Evolutionary conservation across 1,140 invertebrate species (phyloP).

Genomic region (Rhagoletis pomonella): DNA sequence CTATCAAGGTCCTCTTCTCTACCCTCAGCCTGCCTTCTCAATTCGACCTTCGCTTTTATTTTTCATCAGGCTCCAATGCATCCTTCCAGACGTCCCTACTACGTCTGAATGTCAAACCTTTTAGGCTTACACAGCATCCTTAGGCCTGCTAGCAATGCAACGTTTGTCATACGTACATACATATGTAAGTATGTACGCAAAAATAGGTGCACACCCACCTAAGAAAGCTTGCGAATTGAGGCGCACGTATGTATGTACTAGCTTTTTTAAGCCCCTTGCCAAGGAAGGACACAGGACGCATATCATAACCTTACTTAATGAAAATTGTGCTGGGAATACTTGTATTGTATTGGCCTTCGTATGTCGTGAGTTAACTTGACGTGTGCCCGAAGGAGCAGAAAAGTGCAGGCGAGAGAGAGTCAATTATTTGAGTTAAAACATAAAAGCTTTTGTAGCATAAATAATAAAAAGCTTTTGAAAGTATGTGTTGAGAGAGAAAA

Average conservation of each 20-base stretch:
- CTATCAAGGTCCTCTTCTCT: conserved; percentile 30
- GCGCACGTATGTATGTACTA: neutral
- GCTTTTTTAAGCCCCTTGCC: conserved; percentile 1
- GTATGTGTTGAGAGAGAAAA: neutral
- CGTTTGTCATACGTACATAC: neutral
- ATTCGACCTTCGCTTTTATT: neutral
- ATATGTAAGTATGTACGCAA: neutral
- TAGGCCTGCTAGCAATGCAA: neutral
- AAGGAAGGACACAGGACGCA: conserved; percentile 22
- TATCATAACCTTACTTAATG: conserved; percentile 44
- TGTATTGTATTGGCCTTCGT: conserved; percentile 9
- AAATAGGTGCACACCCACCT: conserved; percentile 3
- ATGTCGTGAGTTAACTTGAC: neutral
- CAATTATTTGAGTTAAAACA: neutral
- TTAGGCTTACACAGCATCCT: conserved; percentile 23
- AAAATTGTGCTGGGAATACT: conserved; percentile 49
- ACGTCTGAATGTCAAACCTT: conserved; percentile 26
- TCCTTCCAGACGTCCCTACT: neutral
- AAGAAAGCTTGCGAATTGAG: conserved; percentile 7
- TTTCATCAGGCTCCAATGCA: neutral
- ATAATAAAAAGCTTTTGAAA: neutral
- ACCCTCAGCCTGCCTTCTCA: neutral
- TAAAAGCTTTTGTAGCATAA: conserved; percentile 29
- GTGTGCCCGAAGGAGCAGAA: conserved; percentile 19
- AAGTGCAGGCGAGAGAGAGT: neutral